Evolutionary conservation across 2,888 invertebrate genomes (phyloP).

Genomic region (Scaptodrosophila latifasciaeformis): DNA sequence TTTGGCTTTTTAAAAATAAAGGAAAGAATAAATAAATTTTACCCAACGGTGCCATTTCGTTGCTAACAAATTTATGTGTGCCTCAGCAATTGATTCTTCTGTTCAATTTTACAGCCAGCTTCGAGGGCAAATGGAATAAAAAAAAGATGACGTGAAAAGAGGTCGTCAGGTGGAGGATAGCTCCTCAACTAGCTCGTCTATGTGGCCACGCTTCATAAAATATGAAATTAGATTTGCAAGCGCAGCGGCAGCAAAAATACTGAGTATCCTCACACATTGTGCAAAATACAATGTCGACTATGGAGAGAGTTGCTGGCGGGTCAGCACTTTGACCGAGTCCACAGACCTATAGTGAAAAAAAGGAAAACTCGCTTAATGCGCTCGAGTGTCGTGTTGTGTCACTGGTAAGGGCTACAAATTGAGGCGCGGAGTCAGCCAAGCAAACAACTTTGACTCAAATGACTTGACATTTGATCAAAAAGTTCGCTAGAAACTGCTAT

Average conservation of each 20-base stretch:
- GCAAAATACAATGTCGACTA: neutral
- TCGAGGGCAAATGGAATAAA: conserved; percentile 12
- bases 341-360: conserved; percentile 4
- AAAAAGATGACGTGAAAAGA: conserved; percentile 29
- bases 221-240: conserved; percentile 66
- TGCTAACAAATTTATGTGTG: conserved; percentile 66
- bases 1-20: no score
- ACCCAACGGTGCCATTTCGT: conserved; percentile 60
- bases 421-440: conserved; percentile 26
- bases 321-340: neutral
- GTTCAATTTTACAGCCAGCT: conserved; percentile 43
- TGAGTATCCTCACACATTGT: conserved; percentile 5
- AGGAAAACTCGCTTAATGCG: conserved; percentile 37
- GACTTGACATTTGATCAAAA: conserved; percentile 64
- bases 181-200: conserved; percentile 21
- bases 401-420: conserved; percentile 13
- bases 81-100: conserved; percentile 62
- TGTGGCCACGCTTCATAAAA: conserved; percentile 59
- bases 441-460: conserved; percentile 51
- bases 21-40: no score
- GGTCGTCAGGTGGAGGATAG: conserved; percentile 24
- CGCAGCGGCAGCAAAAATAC: conserved; percentile 22
- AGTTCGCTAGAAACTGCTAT: conserved; percentile 42
- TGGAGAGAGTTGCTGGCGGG: conserved; percentile 29
- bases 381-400: conserved; percentile 21